A percentile compares a stretch with the other conserved stretches of the same genome.
Conservation (phyloP, 2,888 invertebrate genomes). For the Unio pictorum region DNA sequence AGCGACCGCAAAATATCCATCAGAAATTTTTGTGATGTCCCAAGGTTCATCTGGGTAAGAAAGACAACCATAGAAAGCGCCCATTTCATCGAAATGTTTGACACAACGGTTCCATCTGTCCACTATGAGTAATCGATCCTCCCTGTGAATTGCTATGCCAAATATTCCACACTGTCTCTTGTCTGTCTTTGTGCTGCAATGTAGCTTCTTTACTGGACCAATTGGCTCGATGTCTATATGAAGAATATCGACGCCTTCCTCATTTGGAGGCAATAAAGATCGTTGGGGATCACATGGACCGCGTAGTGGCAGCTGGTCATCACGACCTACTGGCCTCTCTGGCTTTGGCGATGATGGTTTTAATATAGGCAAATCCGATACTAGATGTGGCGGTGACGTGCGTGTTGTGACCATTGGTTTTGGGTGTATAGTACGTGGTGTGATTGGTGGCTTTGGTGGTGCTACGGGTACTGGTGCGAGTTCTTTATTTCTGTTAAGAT, state of each 20-base stretch:
- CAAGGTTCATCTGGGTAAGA: conserved; percentile 35
- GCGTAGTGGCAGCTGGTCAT: no score
- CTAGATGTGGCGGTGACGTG: background rate
- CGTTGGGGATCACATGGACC: no score
- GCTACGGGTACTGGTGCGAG: background rate
- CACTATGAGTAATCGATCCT: conserved; percentile 20
- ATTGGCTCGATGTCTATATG: conserved; percentile 1
- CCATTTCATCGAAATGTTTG: conserved; percentile 26
- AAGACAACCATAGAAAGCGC: conserved; percentile 25
- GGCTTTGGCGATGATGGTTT: no score
- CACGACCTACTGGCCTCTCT: no score
- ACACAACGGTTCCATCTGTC: conserved; percentile 36
- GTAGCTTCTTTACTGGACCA: conserved; percentile 19
- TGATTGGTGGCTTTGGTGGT: background rate
- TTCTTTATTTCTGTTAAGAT: conserved; percentile 2
- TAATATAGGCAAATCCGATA: no score
- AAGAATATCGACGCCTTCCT: background rate
- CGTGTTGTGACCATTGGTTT: background rate
- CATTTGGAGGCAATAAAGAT: background rate
- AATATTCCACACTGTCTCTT: conserved; percentile 25
- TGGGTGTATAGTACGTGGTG: conserved; percentile 2
- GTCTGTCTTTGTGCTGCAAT: conserved; percentile 23
- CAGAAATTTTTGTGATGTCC: conserved; percentile 25
- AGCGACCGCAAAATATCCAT: conserved; percentile 25
- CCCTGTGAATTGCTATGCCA: conserved; percentile 17